These are phyloP conservation scores for Dendrophyllia cribrosa DNA, from an alignment of 64 coral and sea anemone genomes.

Conservation along the genomic window DNA sequence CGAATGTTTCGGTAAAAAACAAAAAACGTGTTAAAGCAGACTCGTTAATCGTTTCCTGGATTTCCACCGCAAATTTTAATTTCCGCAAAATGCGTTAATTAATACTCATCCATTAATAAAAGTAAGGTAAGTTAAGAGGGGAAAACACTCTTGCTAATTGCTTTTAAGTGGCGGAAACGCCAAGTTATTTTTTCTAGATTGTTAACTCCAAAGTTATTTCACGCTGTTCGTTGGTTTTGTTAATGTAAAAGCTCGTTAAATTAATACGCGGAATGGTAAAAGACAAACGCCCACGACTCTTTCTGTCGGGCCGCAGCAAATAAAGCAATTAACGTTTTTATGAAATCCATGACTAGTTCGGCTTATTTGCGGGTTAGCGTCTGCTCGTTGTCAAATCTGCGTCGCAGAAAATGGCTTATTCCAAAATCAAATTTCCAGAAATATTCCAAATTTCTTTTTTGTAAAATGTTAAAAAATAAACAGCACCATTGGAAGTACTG, in stretches of 20 bases:
- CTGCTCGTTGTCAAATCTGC: no score
- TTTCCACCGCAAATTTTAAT: not conserved
- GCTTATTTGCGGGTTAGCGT: no score
- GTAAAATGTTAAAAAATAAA: no score
- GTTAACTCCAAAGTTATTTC: not conserved
- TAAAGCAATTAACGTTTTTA: not conserved
- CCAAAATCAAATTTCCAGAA: no score
- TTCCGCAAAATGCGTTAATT: not conserved
- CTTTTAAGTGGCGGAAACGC: not conserved
- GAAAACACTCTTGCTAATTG: not conserved
- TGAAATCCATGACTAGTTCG: not conserved
- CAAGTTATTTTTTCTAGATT: not conserved
- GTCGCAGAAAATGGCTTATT: no score
- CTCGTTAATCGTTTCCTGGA: not conserved
- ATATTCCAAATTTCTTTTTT: no score
- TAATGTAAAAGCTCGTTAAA: not conserved
- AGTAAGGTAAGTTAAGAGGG: not conserved
- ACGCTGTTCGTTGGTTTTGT: not conserved
- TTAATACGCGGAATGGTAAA: not conserved
- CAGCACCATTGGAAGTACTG: no score
- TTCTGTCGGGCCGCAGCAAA: not conserved
- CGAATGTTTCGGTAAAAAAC: not conserved
- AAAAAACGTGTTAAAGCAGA: not conserved
- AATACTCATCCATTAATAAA: not conserved
- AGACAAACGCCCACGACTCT: not conserved